These are phyloP conservation scores for Buceros bicornis DNA, from an alignment of 2,797 vertebrate species.

Conservation along the genomic window DNA sequence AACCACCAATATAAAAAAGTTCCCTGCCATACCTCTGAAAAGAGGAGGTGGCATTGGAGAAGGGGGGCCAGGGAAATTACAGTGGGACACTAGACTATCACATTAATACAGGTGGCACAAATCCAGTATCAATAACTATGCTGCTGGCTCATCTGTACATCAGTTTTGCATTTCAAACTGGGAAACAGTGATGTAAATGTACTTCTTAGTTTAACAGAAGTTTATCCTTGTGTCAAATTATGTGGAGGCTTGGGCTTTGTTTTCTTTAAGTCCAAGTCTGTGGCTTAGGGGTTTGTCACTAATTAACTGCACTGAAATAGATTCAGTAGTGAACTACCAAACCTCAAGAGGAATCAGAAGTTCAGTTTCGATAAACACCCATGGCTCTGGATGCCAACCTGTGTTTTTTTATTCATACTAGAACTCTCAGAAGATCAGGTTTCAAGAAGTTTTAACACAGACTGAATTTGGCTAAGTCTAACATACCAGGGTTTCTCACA, in stretches of 20 bases:
- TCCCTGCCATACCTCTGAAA: background rate
- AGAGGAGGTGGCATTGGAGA: background rate
- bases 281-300: constrained; percentile 59
- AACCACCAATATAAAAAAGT: background rate
- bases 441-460: constrained; percentile 51
- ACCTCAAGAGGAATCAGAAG: constrained; percentile 56
- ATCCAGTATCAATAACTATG: constrained; percentile 4
- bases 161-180: background rate
- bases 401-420: background rate
- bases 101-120: background rate
- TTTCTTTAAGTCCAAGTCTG: constrained; percentile 46
- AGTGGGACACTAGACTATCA: background rate
- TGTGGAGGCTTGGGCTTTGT: background rate
- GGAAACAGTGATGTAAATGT: background rate
- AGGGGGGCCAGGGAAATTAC: background rate
- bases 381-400: constrained; percentile 48
- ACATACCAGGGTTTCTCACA: constrained; percentile 10
- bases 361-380: constrained; percentile 60
- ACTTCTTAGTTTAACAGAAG: constrained; percentile 5
- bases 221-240: constrained; percentile 43
- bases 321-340: constrained; percentile 60
- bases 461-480: constrained; percentile 20
- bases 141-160: background rate
- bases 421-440: constrained; percentile 55
- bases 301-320: constrained; percentile 63